A percentile compares a stretch with the other conserved stretches of the same genome.
Conservation (phyloP, 2,113 vertebrate species). For the Muntiacus muntjak region DNA sequence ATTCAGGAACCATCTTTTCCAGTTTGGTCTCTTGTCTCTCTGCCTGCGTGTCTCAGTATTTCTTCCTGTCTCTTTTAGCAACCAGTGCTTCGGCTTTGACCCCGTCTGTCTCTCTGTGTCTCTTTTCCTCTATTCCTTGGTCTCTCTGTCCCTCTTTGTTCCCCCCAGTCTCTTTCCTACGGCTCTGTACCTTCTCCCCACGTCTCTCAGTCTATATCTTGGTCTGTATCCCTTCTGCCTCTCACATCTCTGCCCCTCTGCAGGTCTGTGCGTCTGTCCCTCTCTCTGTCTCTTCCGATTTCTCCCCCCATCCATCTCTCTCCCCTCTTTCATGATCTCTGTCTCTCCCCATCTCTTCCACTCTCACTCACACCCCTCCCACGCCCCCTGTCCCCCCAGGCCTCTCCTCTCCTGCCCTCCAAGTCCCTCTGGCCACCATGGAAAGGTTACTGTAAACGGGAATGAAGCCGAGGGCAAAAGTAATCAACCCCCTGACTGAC, state of each 20-base stretch:
- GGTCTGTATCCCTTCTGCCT: not conserved
- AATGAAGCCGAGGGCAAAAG: conserved; percentile 65
- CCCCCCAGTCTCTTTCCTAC: too few species aligned
- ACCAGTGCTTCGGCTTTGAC: not conserved
- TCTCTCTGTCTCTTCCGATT: not conserved
- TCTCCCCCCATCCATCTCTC: not conserved
- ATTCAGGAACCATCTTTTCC: accelerated
- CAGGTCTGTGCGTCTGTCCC: not conserved
- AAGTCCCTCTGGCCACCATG: not conserved
- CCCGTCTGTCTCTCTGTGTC: not conserved
- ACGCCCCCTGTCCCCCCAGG: not conserved
- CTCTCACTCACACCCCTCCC: not conserved
- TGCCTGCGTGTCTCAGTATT: not conserved
- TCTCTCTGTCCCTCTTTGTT: not conserved
- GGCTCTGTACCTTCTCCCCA: accelerated
- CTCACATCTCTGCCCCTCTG: not conserved
- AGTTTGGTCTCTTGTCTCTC: not conserved
- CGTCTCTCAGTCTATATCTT: not conserved
- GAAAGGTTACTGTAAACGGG: conserved; percentile 64
- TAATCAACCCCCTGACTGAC: conserved; percentile 49
- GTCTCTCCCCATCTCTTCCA: not conserved
- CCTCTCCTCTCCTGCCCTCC: conserved; percentile 37
- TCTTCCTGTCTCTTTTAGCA: not conserved
- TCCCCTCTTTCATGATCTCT: too few species aligned
- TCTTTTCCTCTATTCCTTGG: not conserved